Percentiles rank a stretch among this genome's conserved stretches.
Evolutionary conservation across 2,797 vertebrate species (phyloP).

Genomic region (Anguilla anguilla): DNA sequence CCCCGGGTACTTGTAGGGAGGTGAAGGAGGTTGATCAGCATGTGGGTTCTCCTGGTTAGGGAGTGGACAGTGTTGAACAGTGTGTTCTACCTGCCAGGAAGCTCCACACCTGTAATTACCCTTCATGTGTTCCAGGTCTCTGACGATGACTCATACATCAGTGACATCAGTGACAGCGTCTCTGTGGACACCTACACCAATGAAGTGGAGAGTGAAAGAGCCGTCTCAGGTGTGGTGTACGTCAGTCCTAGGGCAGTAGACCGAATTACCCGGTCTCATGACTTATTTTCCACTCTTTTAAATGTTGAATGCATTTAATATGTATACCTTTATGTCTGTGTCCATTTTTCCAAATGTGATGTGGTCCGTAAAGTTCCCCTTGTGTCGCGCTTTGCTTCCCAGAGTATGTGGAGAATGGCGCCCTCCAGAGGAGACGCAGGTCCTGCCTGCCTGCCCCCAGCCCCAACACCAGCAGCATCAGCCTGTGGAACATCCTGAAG

Average conservation of each 20-base stretch:
- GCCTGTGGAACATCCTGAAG: slow-evolving; percentile 94
- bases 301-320: not conserved
- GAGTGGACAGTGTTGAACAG: slow-evolving; percentile 39
- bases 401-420: slow-evolving; percentile 59
- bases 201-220: slow-evolving; percentile 79
- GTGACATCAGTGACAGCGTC: slow-evolving; percentile 94
- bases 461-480: slow-evolving; percentile 87
- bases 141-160: slow-evolving; percentile 94
- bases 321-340: not conserved
- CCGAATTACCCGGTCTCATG: not conserved
- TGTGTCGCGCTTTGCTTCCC: not conserved
- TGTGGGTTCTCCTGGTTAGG: not conserved
- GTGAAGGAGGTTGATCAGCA: slow-evolving; percentile 45
- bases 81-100: slow-evolving; percentile 33
- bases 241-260: not conserved
- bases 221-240: slow-evolving; percentile 57
- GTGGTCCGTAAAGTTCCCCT: not conserved
- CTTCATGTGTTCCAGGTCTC: slow-evolving; percentile 75
- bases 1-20: slow-evolving; percentile 47
- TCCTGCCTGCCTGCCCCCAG: slow-evolving; percentile 82
- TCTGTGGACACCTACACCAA: slow-evolving; percentile 94
- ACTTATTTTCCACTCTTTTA: not conserved
- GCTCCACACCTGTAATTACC: slow-evolving; percentile 41
- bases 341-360: not conserved
- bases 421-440: slow-evolving; percentile 53